A percentile compares a stretch with the other conserved stretches of the same genome.
These are phyloP conservation scores for Palaemon carinicauda DNA, from an alignment of 1,140 invertebrate species.

Conservation along the genomic window DNA sequence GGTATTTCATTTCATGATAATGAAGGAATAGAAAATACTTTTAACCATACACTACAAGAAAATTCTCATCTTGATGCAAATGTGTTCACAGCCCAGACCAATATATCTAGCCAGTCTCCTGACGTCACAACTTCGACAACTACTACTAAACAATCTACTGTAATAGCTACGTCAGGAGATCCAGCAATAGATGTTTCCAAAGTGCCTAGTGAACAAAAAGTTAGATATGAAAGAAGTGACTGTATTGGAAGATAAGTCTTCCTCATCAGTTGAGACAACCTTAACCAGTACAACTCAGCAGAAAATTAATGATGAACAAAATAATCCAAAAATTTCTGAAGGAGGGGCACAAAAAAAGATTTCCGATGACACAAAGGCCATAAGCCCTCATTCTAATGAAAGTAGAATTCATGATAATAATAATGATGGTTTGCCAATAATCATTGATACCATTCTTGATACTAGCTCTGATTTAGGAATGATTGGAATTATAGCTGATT, in stretches of 20 bases:
- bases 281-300: no score
- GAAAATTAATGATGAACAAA: no score
- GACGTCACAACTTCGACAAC: neutral
- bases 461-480: constrained; percentile 13
- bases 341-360: neutral
- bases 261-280: no score
- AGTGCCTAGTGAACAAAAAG: neutral
- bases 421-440: neutral
- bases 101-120: neutral
- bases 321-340: no score
- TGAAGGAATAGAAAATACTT: no score
- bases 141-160: neutral
- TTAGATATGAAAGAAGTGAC: neutral
- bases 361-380: neutral
- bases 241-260: constrained; percentile 6
- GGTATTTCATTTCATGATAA: no score
- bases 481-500: neutral
- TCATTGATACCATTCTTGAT: neutral
- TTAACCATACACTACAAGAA: no score
- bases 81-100: no score
- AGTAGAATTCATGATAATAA: neutral
- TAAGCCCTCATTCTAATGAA: no score
- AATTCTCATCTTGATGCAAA: no score
- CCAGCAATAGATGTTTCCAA: neutral
- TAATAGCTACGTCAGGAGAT: neutral